Base-by-base conservation (phyloP, 2,888 invertebrate genomes). In the Erebia ligea region DNA sequence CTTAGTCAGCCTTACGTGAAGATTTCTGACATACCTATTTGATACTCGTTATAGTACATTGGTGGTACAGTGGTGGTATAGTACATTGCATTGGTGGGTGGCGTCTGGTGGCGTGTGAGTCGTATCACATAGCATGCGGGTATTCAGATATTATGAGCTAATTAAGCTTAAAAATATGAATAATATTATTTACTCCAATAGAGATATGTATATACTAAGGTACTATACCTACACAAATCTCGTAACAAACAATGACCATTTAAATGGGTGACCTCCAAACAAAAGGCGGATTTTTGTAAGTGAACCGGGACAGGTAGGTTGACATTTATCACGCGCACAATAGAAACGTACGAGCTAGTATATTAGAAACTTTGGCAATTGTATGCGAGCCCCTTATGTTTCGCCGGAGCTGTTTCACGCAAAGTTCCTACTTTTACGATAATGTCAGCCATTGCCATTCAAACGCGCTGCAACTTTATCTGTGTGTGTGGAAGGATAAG, bases 381-480 rank as follows among this genome's bases (percentile, higher is more conserved):
- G 92, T 90, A 91, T 86, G 89, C 87, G 89, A 90, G 89, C 90
- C 92, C 92, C 91, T 92, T 91, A 91, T 92, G 92, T 92, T 92
- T 91, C 85, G 90, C 80, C 82, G 84, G 83, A 86, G 91, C 91
- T 87, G 86, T 91, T 91, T 84, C 85, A 89, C 89, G 85, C 87
- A 89, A 92, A 93, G 90, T 92, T 92, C 84, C 89, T 84, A 89
- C 92, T 92, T 92, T 92, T 92, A 92, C 92, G 92, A 91, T 93
- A 92, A 93, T 92, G 92, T 89, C 91, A 90, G 91, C 90, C 92
- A 89, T 93, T 92, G 91, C 91, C 91, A 91, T 92, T 91, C 91
- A 90, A 90, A 92, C 90, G 86, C 88, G 91, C 88, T 89, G 86
- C 89, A 92, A 93, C 90, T 92, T 93, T 91, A 91, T 91, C 91